Conservation (phyloP, 2,113 vertebrate species). For the Poecilia latipinna region DNA sequence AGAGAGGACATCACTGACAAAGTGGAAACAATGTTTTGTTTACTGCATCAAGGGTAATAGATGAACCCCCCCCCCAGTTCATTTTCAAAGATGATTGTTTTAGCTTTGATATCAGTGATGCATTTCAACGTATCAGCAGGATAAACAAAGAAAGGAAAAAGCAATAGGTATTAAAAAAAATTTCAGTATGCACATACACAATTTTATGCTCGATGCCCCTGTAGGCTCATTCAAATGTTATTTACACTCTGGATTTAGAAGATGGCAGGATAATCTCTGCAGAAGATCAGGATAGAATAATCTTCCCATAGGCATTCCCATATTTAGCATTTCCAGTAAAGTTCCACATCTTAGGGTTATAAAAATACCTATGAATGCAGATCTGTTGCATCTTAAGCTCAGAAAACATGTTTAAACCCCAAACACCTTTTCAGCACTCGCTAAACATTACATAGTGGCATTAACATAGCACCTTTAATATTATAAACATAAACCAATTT, state of each 20-base stretch:
- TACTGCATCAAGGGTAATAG: neutral
- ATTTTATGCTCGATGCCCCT: neutral
- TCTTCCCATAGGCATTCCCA: neutral
- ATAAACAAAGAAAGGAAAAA: neutral
- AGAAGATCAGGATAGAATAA: neutral
- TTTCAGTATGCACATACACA: neutral
- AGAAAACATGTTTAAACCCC: neutral
- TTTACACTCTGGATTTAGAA: neutral
- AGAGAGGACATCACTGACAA: neutral
- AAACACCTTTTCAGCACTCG: neutral
- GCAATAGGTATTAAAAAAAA: neutral
- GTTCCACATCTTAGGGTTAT: neutral
- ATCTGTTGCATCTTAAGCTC: neutral
- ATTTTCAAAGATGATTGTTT: neutral
- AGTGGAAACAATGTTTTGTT: slow-evolving; percentile 14
- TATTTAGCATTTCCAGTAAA: neutral
- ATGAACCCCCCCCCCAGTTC: neutral
- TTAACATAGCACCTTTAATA: neutral
- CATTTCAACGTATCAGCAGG: neutral
- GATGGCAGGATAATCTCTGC: neutral
- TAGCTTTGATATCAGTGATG: slow-evolving; percentile 13
- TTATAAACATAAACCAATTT: neutral
- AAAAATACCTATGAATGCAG: neutral
- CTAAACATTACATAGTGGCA: neutral
- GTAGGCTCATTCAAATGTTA: neutral